Percentiles rank a stretch among this genome's conserved stretches.
These are phyloP conservation scores for Ammospiza caudacuta DNA, from an alignment of 2,113 vertebrate genomes.

Conservation along the genomic window DNA sequence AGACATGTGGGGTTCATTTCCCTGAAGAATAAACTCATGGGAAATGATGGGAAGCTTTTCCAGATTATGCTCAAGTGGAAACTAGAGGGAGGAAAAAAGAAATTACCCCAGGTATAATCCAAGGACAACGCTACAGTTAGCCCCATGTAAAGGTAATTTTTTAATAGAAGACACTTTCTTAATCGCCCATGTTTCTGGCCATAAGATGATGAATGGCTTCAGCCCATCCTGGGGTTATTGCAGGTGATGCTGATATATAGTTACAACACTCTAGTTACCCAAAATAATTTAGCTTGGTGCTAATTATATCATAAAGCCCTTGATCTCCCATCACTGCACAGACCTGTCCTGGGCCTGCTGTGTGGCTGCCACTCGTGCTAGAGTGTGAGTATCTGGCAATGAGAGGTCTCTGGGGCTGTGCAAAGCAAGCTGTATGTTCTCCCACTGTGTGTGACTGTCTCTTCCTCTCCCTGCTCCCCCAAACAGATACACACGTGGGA, in stretches of 20 bases:
- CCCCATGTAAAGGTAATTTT: not conserved
- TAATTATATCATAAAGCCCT: not conserved
- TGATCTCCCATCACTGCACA: not conserved
- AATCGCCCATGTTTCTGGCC: not conserved
- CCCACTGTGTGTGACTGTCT: not conserved
- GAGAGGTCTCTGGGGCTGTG: not conserved
- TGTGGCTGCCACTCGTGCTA: not conserved
- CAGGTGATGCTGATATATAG: not conserved
- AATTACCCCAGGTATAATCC: not conserved
- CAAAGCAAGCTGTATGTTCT: not conserved
- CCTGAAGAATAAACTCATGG: not conserved
- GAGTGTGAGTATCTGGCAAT: fast-evolving
- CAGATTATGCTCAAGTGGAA: not conserved
- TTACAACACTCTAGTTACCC: not conserved
- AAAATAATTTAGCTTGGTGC: not conserved
- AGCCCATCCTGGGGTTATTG: not conserved
- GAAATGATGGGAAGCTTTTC: not conserved
- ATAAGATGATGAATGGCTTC: not conserved
- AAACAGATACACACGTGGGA: conserved; percentile 57
- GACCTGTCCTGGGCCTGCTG: not conserved
- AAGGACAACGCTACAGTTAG: not conserved
- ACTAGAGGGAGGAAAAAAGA: not conserved
- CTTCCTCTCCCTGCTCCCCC: not conserved
- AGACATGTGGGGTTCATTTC: not conserved
- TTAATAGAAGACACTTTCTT: not conserved